Percentiles rank a stretch among this genome's conserved stretches.
phyloP scores from a whole-genome alignment of 2,113 vertebrate species.

The Panthera leo region DNA sequence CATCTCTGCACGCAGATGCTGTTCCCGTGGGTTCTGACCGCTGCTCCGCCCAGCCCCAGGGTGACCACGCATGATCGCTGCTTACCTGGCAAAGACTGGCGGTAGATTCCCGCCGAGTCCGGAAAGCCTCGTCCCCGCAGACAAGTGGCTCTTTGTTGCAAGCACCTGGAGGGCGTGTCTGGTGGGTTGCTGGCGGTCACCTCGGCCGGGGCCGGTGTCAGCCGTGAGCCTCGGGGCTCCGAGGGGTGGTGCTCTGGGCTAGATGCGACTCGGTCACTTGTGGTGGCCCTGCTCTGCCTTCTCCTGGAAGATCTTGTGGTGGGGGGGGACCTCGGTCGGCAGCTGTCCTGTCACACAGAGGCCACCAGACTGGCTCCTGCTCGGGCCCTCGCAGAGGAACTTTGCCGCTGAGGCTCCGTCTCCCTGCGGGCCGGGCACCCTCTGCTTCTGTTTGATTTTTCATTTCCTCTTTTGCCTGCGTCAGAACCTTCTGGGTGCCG shows the following conservation, averaged over 20 bases:
- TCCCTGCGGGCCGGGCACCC: background rate
- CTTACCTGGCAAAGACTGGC: background rate
- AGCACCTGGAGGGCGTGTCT: background rate
- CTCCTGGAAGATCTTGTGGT: background rate
- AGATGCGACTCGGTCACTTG: background rate
- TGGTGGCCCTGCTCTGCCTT: background rate
- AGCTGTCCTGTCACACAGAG: rapidly evolving
- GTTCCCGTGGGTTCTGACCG: background rate
- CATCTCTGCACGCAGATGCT: rapidly evolving
- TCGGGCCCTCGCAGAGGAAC: rapidly evolving
- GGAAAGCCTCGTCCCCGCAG: background rate
- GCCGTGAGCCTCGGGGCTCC: background rate
- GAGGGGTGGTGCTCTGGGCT: background rate
- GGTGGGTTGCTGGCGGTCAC: rapidly evolving
- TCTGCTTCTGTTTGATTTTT: background rate
- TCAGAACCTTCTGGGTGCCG: background rate
- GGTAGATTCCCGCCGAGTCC: background rate
- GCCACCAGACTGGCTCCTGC: background rate
- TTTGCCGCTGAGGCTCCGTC: background rate
- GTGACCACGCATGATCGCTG: background rate
- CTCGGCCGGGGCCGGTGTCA: background rate
- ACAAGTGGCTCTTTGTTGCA: background rate
- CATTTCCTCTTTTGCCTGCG: background rate
- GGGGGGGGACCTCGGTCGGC: background rate
- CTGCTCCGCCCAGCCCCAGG: background rate